Conservation (phyloP, 2,797 vertebrate species). For the Poeciliopsis presidionis region DNA sequence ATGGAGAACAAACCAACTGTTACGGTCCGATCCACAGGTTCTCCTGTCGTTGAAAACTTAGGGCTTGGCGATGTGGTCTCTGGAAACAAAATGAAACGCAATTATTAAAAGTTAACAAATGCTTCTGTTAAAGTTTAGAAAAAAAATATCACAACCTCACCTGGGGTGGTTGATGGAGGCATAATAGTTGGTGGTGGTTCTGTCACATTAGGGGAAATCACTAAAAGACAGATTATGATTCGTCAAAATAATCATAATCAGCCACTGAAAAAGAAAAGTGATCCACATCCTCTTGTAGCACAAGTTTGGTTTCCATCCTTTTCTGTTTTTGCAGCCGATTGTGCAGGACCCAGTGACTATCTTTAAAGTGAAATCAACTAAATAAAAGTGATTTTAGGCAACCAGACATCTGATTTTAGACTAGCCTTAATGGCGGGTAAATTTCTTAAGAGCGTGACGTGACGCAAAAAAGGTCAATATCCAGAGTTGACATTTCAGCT, state of each 20-base stretch:
- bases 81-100: conserved; percentile 22
- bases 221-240: conserved; percentile 30
- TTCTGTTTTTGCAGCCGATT: too few relatives aligned
- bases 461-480: neutral
- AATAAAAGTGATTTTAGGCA: too few relatives aligned
- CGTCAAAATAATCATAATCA: neutral
- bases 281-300: neutral
- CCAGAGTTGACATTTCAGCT: neutral
- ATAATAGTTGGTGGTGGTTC: conserved; percentile 18
- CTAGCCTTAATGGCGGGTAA: too few relatives aligned
- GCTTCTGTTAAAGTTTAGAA: neutral
- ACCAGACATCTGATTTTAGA: too few relatives aligned
- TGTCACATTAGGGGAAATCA: conserved; percentile 11
- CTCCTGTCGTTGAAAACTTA: conserved; percentile 40
- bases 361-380: too few relatives aligned
- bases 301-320: too few relatives aligned
- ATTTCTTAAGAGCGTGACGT: too few relatives aligned
- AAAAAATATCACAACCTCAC: conserved; percentile 25
- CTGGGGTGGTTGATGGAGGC: conserved; percentile 7
- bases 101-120: neutral
- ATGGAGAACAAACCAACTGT: conserved; percentile 43
- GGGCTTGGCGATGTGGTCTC: conserved; percentile 4
- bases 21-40: conserved; percentile 37
- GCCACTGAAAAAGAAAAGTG: too few relatives aligned
- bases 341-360: too few relatives aligned